phyloP scores from a whole-genome alignment of 2,113 vertebrate genomes.

The Mobula birostris region DNA sequence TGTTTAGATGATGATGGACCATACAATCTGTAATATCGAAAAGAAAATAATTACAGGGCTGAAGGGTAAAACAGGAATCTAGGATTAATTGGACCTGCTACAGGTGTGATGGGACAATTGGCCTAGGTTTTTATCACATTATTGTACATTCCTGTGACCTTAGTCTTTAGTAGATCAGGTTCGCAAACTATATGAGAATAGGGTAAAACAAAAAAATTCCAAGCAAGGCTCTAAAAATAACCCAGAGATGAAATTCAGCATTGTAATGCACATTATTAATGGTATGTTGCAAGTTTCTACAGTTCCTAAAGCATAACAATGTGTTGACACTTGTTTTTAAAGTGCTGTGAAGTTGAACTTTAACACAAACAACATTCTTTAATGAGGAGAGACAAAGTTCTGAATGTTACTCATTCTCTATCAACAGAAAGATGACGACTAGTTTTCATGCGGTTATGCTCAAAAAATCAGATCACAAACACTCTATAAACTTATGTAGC shows the following conservation, averaged over 20 bases:
- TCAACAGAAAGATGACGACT: too few relatives aligned
- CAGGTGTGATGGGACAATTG: not conserved
- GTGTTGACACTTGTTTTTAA: too few relatives aligned
- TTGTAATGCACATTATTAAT: not conserved
- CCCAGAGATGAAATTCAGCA: not conserved
- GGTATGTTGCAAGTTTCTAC: not conserved
- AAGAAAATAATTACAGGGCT: not conserved
- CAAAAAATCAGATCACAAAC: too few relatives aligned
- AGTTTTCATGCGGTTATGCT: too few relatives aligned
- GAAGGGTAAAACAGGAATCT: not conserved
- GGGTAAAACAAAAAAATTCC: not conserved
- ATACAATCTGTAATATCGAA: too few relatives aligned
- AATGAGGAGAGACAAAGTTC: too few relatives aligned
- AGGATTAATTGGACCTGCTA: not conserved
- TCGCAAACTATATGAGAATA: not conserved
- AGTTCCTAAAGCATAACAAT: not conserved
- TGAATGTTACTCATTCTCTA: too few relatives aligned
- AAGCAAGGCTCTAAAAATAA: not conserved
- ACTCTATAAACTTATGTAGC: not conserved
- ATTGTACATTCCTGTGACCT: not conserved
- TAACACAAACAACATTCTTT: too few relatives aligned
- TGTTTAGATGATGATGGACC: too few relatives aligned
- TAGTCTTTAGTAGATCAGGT: not conserved
- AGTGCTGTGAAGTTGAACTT: too few relatives aligned
- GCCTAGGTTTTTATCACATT: too few relatives aligned